Evolutionary conservation across 30 jellyfish, hydroid and myxozoan species (phyloP), one percentile per base, ranked within the genome.

Genomic region (Hydractinia symbiolongicarpus): DNA sequence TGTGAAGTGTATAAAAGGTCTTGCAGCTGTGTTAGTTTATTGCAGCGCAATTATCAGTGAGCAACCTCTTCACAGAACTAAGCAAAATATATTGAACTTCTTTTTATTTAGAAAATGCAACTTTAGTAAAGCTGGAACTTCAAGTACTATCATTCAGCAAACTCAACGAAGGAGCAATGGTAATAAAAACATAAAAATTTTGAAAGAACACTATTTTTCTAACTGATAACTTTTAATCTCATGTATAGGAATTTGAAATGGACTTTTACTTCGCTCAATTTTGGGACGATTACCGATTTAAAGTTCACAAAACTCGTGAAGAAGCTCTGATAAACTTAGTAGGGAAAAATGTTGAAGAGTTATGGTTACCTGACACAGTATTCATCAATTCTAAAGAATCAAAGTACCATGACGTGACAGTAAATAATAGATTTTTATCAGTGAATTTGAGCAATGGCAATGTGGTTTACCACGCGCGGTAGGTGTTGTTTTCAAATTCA

Each of bases 281-380:
- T 44, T 91, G 98, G 98, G 61, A 55, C 49, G 98, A 91, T 55
- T 91, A 87, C 13, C 74, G 98, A 60, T 86, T 91, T 72, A 86
- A 75, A 11, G 81, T 86, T 14, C 62, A 74, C 49, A 76, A 76
- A 72, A 66, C 61, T n/a, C 64, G 76, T 19, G 82, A 55, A 50
- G 81, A 87, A 62, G 89, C 84, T n/a, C 73, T 81, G 6, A 85
- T 91, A 44, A 94, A 83, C 50, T 78, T 91, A 14, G 81, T 81
- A 17, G 98, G 98, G 0, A 82, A 87, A 0, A 89, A 83, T 19
- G 86, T 87, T 4, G 95, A 86, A 51, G 89, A 79, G 8, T 21
- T 91, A 10, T 91, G 98, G 98, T 72, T 91, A 13, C 98, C 98
- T 9, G 98, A 91, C 73, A 87, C 96, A 5, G 94, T 91, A 51